phyloP scores from a whole-genome alignment of 2,113 vertebrate species.

The Promerops cafer region DNA sequence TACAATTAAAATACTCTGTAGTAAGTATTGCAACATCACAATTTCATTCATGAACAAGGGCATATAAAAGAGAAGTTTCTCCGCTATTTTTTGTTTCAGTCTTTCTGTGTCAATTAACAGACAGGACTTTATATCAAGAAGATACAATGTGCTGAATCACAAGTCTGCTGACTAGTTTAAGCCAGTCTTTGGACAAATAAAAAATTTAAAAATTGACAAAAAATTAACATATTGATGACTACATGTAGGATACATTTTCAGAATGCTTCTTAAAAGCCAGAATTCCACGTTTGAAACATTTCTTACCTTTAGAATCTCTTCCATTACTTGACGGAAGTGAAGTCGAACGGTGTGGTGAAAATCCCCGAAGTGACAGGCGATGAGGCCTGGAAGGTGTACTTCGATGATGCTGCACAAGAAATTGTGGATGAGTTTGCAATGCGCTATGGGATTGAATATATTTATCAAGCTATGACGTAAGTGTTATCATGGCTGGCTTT shows the following conservation, averaged over 20 bases:
- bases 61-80: not conserved
- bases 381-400: slow-evolving; percentile 98
- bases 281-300: not conserved
- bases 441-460: slow-evolving; percentile 95
- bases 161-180: not conserved
- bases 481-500: slow-evolving; percentile 31
- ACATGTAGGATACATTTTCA: not conserved
- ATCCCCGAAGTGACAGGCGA: slow-evolving; percentile 93
- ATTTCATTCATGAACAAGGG: not conserved
- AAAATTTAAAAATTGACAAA: not conserved
- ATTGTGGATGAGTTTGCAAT: slow-evolving; percentile 98
- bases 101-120: not conserved
- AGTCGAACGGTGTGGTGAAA: slow-evolving; percentile 85
- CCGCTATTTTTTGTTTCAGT: not conserved
- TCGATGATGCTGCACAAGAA: slow-evolving; percentile 91
- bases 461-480: slow-evolving; percentile 99
- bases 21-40: not conserved
- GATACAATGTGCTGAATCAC: not conserved
- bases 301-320: slow-evolving; percentile 85
- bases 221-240: not conserved
- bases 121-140: not conserved
- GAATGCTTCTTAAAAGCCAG: not conserved
- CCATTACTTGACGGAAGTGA: slow-evolving; percentile 92
- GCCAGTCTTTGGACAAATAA: not conserved
- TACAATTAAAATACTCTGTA: not conserved